Conservation (phyloP, 2,797 vertebrate species). For the Nannoperca obscura region DNA sequence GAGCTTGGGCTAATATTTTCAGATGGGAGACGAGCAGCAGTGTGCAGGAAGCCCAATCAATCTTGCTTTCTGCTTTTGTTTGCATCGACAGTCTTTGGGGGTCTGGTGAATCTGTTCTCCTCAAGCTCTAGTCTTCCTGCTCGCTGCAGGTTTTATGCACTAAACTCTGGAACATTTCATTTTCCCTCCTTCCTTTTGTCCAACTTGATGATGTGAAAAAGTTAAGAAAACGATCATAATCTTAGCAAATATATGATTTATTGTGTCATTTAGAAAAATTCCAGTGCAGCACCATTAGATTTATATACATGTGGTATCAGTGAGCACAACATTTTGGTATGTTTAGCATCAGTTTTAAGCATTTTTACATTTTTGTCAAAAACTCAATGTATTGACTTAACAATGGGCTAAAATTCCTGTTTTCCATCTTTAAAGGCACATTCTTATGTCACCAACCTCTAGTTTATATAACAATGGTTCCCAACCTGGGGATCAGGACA, state of each 20-base stretch:
- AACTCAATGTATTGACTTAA: background rate
- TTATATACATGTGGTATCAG: background rate
- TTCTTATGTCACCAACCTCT: background rate
- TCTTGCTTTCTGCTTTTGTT: slow-evolving; percentile 15
- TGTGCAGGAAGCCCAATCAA: slow-evolving; percentile 5
- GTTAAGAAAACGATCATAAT: too few species aligned
- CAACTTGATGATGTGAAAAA: background rate
- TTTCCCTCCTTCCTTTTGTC: background rate
- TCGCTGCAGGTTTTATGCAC: background rate
- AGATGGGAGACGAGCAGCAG: background rate
- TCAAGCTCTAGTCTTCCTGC: background rate
- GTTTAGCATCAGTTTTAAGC: too few species aligned
- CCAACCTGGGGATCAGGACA: background rate
- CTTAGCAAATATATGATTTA: too few species aligned
- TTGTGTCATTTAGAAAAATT: too few species aligned
- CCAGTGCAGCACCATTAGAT: background rate
- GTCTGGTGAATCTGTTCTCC: slow-evolving; percentile 7
- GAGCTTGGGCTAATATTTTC: slow-evolving; percentile 23
- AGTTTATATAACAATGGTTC: background rate
- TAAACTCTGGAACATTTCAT: background rate
- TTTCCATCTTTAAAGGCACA: background rate
- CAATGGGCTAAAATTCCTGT: background rate
- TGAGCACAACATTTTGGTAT: background rate
- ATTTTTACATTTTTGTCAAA: background rate
- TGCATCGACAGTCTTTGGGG: slow-evolving; percentile 1